Conservation (phyloP, 2,888 invertebrate species). For the Omphaloscelis lunosa region DNA sequence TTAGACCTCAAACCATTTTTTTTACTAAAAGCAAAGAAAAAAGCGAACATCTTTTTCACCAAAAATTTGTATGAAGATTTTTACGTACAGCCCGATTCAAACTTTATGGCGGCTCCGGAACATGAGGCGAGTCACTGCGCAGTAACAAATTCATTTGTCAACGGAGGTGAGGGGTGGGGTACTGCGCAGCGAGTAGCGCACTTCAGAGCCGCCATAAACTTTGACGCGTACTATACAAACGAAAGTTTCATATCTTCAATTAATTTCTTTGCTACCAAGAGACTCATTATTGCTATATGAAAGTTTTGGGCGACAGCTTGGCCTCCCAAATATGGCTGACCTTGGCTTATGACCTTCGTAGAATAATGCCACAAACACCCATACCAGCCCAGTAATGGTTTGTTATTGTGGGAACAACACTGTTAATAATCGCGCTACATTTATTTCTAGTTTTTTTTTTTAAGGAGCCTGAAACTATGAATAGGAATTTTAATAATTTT, state of each 20-base stretch:
- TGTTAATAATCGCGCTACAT: background rate
- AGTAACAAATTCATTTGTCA: no score
- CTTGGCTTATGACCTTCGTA: constrained; percentile 23
- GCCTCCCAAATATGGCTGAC: constrained; percentile 5
- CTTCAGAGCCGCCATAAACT: no score
- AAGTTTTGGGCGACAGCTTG: constrained; percentile 51
- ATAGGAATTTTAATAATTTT: no score
- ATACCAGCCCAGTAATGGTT: background rate
- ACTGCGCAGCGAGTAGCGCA: no score
- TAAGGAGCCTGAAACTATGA: no score
- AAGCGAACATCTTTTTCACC: background rate
- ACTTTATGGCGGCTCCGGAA: no score
- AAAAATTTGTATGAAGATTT: background rate
- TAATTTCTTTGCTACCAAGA: constrained; percentile 17
- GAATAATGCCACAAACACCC: background rate
- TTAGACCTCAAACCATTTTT: background rate
- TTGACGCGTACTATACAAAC: no score
- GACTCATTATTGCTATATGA: constrained; percentile 8
- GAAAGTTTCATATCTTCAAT: no score
- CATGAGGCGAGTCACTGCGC: no score
- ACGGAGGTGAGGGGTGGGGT: no score
- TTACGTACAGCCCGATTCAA: no score
- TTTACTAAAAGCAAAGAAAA: background rate
- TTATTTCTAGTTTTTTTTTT: background rate
- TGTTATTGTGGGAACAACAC: background rate